Evolutionary conservation across 2,113 vertebrate genomes (phyloP).

Genomic region (Saccopteryx leptura): DNA sequence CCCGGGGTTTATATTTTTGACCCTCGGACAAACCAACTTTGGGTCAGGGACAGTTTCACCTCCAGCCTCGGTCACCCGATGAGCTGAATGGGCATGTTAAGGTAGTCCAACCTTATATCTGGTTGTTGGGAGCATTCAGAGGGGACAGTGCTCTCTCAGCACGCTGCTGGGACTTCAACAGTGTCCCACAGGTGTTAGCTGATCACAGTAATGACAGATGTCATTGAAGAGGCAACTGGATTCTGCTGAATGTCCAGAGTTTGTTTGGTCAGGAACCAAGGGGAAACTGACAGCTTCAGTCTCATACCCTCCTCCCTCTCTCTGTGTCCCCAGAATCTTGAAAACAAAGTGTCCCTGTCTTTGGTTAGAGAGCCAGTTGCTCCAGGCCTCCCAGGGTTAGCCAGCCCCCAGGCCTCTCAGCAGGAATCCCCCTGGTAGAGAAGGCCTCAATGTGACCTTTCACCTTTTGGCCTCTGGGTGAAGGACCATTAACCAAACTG

Average conservation of each 20-base stretch:
- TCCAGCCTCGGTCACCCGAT: background rate
- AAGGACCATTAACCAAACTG: slow-evolving; percentile 82
- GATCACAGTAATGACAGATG: fast-evolving
- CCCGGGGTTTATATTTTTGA: no score
- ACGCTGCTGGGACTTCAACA: background rate
- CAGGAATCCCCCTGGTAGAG: slow-evolving; percentile 48
- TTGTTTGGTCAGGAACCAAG: background rate
- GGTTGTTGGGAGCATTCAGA: background rate
- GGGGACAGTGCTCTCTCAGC: background rate
- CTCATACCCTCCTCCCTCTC: background rate
- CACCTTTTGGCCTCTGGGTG: slow-evolving; percentile 76
- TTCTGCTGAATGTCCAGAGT: background rate
- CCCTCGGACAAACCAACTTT: background rate
- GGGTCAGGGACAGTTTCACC: background rate
- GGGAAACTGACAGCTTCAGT: background rate
- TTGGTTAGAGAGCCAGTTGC: background rate
- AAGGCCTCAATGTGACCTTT: slow-evolving; percentile 75
- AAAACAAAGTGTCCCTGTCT: slow-evolving; percentile 77
- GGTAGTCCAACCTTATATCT: fast-evolving
- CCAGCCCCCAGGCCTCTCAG: slow-evolving; percentile 52
- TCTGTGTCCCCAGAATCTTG: background rate
- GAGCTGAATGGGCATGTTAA: background rate
- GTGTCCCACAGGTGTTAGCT: no score
- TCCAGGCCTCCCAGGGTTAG: slow-evolving; percentile 40
- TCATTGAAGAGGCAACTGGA: background rate